Evolutionary conservation across 2,888 invertebrate species (phyloP).

Genomic region (Campoplex capitator): DNA sequence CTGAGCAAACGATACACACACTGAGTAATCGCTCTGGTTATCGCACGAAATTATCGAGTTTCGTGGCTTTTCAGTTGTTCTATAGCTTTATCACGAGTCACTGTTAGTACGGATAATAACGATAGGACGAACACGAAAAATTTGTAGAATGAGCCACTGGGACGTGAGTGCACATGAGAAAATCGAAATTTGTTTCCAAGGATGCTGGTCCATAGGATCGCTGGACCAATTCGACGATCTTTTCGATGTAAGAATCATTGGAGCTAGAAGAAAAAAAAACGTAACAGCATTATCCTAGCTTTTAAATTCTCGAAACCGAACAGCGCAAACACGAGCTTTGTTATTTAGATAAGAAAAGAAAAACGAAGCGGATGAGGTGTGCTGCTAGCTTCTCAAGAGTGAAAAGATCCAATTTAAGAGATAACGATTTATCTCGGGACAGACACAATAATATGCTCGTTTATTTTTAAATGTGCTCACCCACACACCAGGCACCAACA

Average conservation of each 20-base stretch:
- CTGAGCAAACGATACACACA: slow-evolving; percentile 8
- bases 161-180: too few species aligned
- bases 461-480: slow-evolving; percentile 68
- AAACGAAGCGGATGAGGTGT: not conserved
- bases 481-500: not conserved
- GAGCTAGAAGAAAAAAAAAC: not conserved
- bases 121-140: not conserved
- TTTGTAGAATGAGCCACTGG: too few species aligned
- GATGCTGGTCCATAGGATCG: too few species aligned
- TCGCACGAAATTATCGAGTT: slow-evolving; percentile 44
- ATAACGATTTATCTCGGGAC: slow-evolving; percentile 73
- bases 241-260: not conserved
- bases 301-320: not conserved
- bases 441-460: slow-evolving; percentile 76
- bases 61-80: slow-evolving; percentile 22
- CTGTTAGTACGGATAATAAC: slow-evolving; percentile 12
- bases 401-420: slow-evolving; percentile 67
- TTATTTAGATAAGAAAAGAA: not conserved
- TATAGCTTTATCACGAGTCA: slow-evolving; percentile 34
- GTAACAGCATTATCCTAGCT: not conserved
- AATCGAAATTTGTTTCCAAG: too few species aligned
- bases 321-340: not conserved
- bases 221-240: too few species aligned
- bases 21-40: slow-evolving; percentile 19
- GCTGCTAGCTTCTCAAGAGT: not conserved